These are phyloP conservation scores for Caenorhabditis sulstoni DNA, from an alignment of 2,888 invertebrate genomes.

Conservation along the genomic window DNA sequence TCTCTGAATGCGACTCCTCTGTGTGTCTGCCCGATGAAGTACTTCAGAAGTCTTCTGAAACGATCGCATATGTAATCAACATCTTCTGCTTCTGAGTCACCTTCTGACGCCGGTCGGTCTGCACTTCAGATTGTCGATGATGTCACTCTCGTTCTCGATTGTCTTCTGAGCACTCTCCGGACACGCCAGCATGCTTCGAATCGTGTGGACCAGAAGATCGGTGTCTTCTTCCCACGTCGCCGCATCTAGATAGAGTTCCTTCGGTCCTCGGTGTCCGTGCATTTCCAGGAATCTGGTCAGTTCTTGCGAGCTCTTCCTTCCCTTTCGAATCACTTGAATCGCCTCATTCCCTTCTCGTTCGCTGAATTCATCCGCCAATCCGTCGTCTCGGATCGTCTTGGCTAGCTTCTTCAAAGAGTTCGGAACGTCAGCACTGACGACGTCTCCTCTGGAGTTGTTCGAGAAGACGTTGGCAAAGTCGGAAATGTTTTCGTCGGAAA, in stretches of 20 bases:
- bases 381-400: conserved; percentile 62
- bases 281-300: conserved; percentile 85
- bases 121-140: conserved; percentile 68
- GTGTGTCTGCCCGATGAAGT: conserved; percentile 81
- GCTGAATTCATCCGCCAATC: conserved; percentile 62
- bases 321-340: conserved; percentile 54
- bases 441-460: conserved; percentile 84
- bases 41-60: conserved; percentile 79
- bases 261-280: conserved; percentile 85
- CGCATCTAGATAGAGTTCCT: conserved; percentile 86
- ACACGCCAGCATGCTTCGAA: conserved; percentile 82
- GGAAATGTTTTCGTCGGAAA: conserved; percentile 85
- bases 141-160: conserved; percentile 56
- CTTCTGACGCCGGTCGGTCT: conserved; percentile 64
- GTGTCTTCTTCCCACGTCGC: conserved; percentile 86
- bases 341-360: conserved; percentile 71
- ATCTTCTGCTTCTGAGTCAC: conserved; percentile 20
- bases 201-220: conserved; percentile 84
- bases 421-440: conserved; percentile 88
- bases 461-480: conserved; percentile 87
- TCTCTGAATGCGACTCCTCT: conserved; percentile 82
- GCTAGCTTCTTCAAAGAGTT: conserved; percentile 81
- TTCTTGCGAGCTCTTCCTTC: conserved; percentile 76
- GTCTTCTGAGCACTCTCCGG: conserved; percentile 48
- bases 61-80: background rate